phyloP scores from a whole-genome alignment of 2,797 vertebrate species.

The Monodelphis domestica region DNA sequence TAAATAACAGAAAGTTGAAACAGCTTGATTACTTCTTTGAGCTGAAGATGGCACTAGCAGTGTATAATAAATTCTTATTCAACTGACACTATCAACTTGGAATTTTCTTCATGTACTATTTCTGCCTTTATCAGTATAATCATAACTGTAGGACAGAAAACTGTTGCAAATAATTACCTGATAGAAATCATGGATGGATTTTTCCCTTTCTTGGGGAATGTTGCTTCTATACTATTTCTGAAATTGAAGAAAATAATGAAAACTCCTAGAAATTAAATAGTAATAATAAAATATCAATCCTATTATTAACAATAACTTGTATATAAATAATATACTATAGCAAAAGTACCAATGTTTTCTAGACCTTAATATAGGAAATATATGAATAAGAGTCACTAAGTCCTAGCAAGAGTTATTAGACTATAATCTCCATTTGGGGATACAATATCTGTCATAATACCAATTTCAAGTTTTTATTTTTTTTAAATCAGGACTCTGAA shows the following conservation, averaged over 20 bases:
- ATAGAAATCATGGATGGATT: constrained; percentile 7
- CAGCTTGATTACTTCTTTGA: not conserved
- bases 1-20: not conserved
- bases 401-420: not conserved
- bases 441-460: not conserved
- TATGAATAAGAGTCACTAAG: not conserved
- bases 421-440: not conserved
- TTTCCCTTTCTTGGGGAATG: constrained; percentile 27
- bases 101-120: not conserved
- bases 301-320: not conserved
- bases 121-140: not conserved
- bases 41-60: not conserved
- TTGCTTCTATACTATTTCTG: constrained; percentile 39
- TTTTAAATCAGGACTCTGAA: not conserved
- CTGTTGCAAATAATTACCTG: constrained; percentile 10
- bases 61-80: not conserved
- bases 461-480: not conserved
- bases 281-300: too few relatives aligned
- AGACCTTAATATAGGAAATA: not conserved
- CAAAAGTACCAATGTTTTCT: not conserved
- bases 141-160: not conserved
- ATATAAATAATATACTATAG: not conserved
- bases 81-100: not conserved
- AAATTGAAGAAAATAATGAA: not conserved
- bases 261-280: not conserved